Evolutionary conservation across 2,888 invertebrate species (phyloP), one percentile per base, ranked within the genome.

Genomic region (Petrolisthes cinctipes): DNA sequence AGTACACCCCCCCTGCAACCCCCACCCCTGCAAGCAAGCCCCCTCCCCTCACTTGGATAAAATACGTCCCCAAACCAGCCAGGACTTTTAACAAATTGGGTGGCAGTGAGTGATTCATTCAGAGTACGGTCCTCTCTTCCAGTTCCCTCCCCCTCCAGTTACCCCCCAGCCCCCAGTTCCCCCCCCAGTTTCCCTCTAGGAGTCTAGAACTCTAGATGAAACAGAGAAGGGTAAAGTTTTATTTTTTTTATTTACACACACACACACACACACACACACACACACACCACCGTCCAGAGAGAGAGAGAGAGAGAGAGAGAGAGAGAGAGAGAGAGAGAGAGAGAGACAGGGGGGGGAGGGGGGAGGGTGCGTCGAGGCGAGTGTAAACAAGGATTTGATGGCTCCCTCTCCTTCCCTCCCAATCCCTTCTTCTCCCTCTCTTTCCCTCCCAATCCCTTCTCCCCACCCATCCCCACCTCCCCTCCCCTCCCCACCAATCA

Each of bases 371-470:
- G 61, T 9, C 9, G 17, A 0, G 61, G 9, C 11, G 17, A 17
- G 61, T 61, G 61, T 9, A 17, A 61, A 17, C 9, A 61, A 61
- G 61, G 3, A 17, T 61, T 9, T 61, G 61, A 17, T 61, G 61
- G 61, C 17, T 17, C 11, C 76, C 83, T 76, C 73, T 14, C 73
- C 83, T 73, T 83, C 73, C 82, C 4, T 53, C 53, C 76, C 37
- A n/a, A 66, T 1, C 9, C 23, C 66, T 11, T 11, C 81, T 61
- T 82, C 4, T 53, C 53, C 76, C 37, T 82, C 86, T 20, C 14
- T 20, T 71, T 73, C 76, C 82, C 4, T 53, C 53, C 76, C 37
- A n/a, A 66, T 1, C 9, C 23, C 66, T 61, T n/a, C 85, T 61
- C 37, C 85, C 71, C 2, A 14, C 5, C 71, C 11, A 4, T 23